A percentile compares a stretch with the other conserved stretches of the same genome.
Conservation (phyloP, 2,113 vertebrate genomes). For the Istiophorus platypterus region DNA sequence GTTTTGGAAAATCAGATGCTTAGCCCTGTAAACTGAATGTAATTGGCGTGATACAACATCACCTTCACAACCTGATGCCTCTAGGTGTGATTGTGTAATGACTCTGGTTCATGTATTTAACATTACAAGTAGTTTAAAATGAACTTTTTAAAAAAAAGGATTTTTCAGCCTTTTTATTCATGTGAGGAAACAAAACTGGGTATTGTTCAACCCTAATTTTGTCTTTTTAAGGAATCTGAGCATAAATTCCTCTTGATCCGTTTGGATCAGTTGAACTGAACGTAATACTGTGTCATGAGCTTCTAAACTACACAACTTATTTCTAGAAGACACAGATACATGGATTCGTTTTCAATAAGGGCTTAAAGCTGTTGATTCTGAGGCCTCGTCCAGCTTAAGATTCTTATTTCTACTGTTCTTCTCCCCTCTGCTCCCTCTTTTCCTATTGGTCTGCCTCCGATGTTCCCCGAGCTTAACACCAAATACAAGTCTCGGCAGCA, state of each 20-base stretch:
- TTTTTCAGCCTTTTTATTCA: too few relatives aligned
- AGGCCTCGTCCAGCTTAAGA: background rate
- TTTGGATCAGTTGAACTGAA: background rate
- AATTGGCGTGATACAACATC: too few relatives aligned
- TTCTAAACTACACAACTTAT: too few relatives aligned
- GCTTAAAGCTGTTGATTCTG: background rate
- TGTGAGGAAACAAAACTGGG: too few relatives aligned
- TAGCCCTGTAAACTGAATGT: too few relatives aligned
- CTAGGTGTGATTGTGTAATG: too few relatives aligned
- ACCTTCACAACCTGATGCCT: too few relatives aligned
- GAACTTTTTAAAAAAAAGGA: too few relatives aligned
- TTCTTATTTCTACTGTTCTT: background rate
- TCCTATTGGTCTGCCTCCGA: constrained; percentile 16
- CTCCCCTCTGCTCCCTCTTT: background rate
- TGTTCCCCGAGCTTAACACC: background rate
- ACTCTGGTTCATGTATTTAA: too few relatives aligned
- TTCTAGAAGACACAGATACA: background rate
- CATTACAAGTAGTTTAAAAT: too few relatives aligned
- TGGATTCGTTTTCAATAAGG: background rate
- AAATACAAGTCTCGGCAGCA: background rate
- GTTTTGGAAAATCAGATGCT: too few relatives aligned
- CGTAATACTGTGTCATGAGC: background rate
- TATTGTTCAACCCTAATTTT: too few relatives aligned
- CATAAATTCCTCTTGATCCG: background rate
- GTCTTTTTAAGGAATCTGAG: background rate